These are phyloP conservation scores for Tenrec ecaudatus DNA, from an alignment of 2,113 vertebrate genomes.

Conservation along the genomic window DNA sequence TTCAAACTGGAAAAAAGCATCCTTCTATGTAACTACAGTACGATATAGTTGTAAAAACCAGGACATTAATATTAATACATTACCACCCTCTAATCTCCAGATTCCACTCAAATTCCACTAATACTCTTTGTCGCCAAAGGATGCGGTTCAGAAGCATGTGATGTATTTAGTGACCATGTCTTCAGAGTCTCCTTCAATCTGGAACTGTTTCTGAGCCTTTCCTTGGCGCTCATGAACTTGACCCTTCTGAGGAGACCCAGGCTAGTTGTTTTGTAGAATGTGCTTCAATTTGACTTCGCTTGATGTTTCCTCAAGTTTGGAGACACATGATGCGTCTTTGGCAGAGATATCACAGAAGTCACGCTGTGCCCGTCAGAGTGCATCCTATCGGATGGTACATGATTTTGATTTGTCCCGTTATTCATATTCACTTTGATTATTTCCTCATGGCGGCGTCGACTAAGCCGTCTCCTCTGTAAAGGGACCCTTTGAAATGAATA, in stretches of 20 bases:
- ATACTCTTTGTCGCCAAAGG: not conserved
- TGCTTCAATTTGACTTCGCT: not conserved
- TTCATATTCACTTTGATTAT: slow-evolving; percentile 46
- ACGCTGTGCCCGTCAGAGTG: not conserved
- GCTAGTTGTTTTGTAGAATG: not conserved
- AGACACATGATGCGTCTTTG: not conserved
- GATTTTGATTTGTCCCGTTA: slow-evolving; percentile 16
- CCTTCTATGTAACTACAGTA: not conserved
- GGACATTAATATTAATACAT: not conserved
- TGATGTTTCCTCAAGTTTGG: slow-evolving; percentile 11
- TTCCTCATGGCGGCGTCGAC: not conserved
- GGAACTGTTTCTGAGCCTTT: slow-evolving; percentile 6
- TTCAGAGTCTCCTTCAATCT: not conserved
- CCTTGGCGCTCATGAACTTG: slow-evolving; percentile 27
- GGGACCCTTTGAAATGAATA: slow-evolving; percentile 46
- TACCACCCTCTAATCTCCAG: slow-evolving; percentile 1
- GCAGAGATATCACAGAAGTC: slow-evolving; percentile 10
- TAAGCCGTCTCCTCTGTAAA: not conserved
- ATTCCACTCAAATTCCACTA: not conserved
- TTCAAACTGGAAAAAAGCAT: not conserved
- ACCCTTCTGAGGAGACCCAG: slow-evolving; percentile 38
- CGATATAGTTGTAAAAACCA: not conserved
- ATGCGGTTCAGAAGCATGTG: not conserved
- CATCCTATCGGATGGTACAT: not conserved
- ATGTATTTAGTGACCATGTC: not conserved